phyloP scores from a whole-genome alignment of 2,888 invertebrate species.

The Trimorus sp. region DNA sequence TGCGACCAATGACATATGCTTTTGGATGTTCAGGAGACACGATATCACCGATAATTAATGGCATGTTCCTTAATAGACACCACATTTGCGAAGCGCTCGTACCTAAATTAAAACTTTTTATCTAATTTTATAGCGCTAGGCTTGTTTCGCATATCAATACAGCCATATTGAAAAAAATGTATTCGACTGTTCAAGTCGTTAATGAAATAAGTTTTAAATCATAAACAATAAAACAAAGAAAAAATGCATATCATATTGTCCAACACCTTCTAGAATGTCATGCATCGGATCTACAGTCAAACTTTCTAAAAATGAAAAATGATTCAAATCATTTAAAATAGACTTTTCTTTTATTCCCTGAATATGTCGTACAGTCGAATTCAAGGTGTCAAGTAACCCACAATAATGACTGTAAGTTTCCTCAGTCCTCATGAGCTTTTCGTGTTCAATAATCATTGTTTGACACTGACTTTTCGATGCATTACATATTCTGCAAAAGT shows the following conservation, averaged over 20 bases:
- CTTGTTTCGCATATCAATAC: conserved; percentile 25
- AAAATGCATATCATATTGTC: conserved; percentile 39
- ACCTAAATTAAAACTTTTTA: conserved; percentile 24
- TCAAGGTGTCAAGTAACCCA: too few relatives aligned
- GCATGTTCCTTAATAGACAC: conserved; percentile 43
- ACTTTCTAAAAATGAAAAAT: conserved; percentile 50
- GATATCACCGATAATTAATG: conserved; percentile 45
- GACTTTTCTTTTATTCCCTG: neutral
- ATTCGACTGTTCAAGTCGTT: conserved; percentile 33
- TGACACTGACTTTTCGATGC: conserved; percentile 25
- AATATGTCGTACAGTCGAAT: too few relatives aligned
- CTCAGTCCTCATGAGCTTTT: too few relatives aligned
- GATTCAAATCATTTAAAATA: conserved; percentile 39
- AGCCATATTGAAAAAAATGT: conserved; percentile 39
- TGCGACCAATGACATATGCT: conserved; percentile 15
- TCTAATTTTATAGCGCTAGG: conserved; percentile 24
- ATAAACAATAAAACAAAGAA: conserved; percentile 38
- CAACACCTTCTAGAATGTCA: conserved; percentile 51
- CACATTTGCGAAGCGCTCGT: conserved; percentile 42
- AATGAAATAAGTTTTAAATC: conserved; percentile 43
- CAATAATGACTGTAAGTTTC: too few relatives aligned
- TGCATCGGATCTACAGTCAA: conserved; percentile 36
- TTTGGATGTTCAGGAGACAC: conserved; percentile 15
- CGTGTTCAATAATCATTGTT: conserved; percentile 31
- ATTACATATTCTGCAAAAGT: conserved; percentile 44